Percentiles rank a stretch among this genome's conserved stretches.
Evolutionary conservation across 2,888 invertebrate genomes (phyloP).

Genomic region (Phaonia tiefii): DNA sequence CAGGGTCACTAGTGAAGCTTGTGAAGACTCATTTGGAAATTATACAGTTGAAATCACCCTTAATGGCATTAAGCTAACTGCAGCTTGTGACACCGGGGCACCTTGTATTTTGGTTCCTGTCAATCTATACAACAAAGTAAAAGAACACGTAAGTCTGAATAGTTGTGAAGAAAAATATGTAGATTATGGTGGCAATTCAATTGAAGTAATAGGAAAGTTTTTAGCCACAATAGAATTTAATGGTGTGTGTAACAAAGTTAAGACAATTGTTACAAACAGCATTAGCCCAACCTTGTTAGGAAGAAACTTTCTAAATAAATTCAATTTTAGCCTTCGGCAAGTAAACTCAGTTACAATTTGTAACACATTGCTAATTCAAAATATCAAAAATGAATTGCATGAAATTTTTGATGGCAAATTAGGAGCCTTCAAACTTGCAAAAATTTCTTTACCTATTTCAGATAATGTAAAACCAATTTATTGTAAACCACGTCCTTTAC

Average conservation of each 20-base stretch:
- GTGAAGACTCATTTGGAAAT: no score
- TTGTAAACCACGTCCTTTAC: constrained; percentile 36
- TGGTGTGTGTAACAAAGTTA: constrained; percentile 37
- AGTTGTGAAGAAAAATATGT: constrained; percentile 41
- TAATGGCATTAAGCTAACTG: constrained; percentile 40
- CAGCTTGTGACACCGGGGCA: constrained; percentile 51
- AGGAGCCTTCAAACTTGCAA: constrained; percentile 28
- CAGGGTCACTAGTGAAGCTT: neutral
- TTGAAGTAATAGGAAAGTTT: constrained; percentile 32
- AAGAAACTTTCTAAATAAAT: constrained; percentile 45
- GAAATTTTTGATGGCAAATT: constrained; percentile 46
- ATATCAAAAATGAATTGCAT: constrained; percentile 43
- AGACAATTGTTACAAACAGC: constrained; percentile 41
- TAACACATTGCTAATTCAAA: constrained; percentile 6
- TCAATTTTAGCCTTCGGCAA: constrained; percentile 51
- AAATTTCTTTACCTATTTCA: constrained; percentile 26
- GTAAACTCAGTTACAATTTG: constrained; percentile 33
- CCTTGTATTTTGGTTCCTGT: constrained; percentile 47
- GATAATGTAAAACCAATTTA: constrained; percentile 28
- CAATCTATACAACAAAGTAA: constrained; percentile 26
- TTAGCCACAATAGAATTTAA: constrained; percentile 7
- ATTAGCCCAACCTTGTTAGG: constrained; percentile 44
- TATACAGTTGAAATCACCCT: constrained; percentile 37
- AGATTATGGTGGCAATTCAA: constrained; percentile 32
- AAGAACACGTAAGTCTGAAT: constrained; percentile 33